A percentile compares a stretch with the other conserved stretches of the same genome.
These are phyloP conservation scores for Harpagifer antarcticus DNA, from an alignment of 2,797 vertebrate genomes.

Conservation along the genomic window DNA sequence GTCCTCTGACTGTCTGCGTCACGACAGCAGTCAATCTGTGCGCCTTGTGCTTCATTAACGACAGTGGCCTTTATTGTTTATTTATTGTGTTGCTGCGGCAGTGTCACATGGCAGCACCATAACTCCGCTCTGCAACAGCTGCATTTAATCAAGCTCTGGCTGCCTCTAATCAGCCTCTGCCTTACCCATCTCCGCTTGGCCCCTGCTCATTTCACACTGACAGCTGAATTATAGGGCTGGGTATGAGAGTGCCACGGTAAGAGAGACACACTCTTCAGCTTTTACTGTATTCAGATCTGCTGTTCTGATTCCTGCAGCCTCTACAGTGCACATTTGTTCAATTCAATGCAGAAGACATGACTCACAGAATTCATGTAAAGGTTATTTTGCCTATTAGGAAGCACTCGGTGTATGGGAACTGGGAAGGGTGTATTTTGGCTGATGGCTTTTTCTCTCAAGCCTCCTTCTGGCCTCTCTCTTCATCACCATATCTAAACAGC, in stretches of 20 bases:
- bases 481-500: conserved; percentile 73
- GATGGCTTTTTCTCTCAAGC: conserved; percentile 48
- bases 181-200: conserved; percentile 65
- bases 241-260: conserved; percentile 36
- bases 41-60: conserved; percentile 51
- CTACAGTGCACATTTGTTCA: conserved; percentile 6
- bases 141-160: conserved; percentile 74
- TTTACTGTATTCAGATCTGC: conserved; percentile 15
- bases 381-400: conserved; percentile 15
- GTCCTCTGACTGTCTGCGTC: conserved; percentile 21
- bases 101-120: conserved; percentile 55
- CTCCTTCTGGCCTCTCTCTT: conserved; percentile 51
- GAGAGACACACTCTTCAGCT: conserved; percentile 25
- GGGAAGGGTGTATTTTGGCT: conserved; percentile 39
- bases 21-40: conserved; percentile 36
- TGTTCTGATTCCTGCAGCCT: conserved; percentile 3
- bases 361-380: conserved; percentile 20
- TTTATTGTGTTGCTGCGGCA: conserved; percentile 47
- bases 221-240: conserved; percentile 62
- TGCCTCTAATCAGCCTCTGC: conserved; percentile 66
- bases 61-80: conserved; percentile 41
- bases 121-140: conserved; percentile 64
- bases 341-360: conserved; percentile 16
- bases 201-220: conserved; percentile 51
- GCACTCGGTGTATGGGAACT: conserved; percentile 21